A percentile compares a stretch with the other conserved stretches of the same genome.
Evolutionary conservation across 64 coral and sea anemone species (phyloP).

Genomic region (Pocillopora verrucosa): DNA sequence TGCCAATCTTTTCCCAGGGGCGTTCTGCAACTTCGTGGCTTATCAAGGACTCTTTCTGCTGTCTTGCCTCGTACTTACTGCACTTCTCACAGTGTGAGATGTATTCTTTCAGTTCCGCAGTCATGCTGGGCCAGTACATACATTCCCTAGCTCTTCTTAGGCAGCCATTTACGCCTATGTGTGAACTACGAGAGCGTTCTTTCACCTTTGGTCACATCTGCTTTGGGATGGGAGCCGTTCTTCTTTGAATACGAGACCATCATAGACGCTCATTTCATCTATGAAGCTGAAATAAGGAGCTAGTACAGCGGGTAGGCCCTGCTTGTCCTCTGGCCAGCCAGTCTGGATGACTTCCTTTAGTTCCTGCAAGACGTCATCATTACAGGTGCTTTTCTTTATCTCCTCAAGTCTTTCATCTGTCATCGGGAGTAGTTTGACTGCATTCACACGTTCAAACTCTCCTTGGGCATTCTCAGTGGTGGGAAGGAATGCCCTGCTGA

Average conservation of each 20-base stretch:
- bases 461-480: slow-evolving; percentile 34
- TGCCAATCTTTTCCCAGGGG: too few relatives aligned
- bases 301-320: slow-evolving; percentile 8
- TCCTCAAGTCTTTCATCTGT: slow-evolving; percentile 38
- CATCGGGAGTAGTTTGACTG: slow-evolving; percentile 46
- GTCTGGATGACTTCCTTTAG: slow-evolving; percentile 30
- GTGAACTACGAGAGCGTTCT: slow-evolving; percentile 17
- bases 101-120: too few relatives aligned
- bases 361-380: background rate
- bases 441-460: slow-evolving; percentile 42
- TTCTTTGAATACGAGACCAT: slow-evolving; percentile 56
- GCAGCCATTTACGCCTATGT: slow-evolving; percentile 47
- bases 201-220: background rate
- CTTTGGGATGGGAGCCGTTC: slow-evolving; percentile 45
- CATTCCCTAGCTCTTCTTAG: too few relatives aligned
- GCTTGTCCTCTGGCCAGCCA: slow-evolving; percentile 46
- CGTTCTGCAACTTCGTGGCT: slow-evolving; percentile 2
- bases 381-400: background rate
- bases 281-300: slow-evolving; percentile 36
- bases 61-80: slow-evolving; percentile 30
- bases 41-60: slow-evolving; percentile 31
- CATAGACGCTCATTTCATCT: slow-evolving; percentile 42
- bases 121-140: too few relatives aligned
- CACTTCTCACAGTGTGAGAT: too few relatives aligned
- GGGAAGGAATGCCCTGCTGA: slow-evolving; percentile 10